Base-by-base conservation (phyloP, 2,888 invertebrate species). In the Hemithea aestivaria region DNA sequence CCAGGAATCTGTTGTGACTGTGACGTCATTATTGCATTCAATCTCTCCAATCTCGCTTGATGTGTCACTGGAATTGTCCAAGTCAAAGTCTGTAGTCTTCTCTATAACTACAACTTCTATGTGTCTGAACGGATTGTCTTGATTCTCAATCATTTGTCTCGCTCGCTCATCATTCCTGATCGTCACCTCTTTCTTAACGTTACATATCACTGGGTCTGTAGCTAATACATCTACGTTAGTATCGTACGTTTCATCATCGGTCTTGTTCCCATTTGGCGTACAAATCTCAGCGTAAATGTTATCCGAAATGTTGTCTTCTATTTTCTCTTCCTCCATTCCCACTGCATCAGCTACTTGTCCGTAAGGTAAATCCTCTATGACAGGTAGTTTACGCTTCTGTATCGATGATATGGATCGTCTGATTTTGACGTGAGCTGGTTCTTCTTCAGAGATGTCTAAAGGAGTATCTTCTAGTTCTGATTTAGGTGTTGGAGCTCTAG, bases 261-360 rank as follows among this genome's bases (percentile, higher is more conserved):
- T 73, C 59, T 79, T 84, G 40, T 71, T 69, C 1, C 64, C 71
- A 30, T 74, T 78, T 1, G 87, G 81, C 25, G 80, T 62, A 50
- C 91, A 92, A 40, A 92, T 92, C 72, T 92, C 92, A 31, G 92
- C 91, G 62, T 92, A 92, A 55, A 92, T 92, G 56, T 92, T 92
- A 58, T 92, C 92, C 20, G 82, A 83, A 47, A 75, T 76, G 2
- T 78, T 65, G 45, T 87, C 87, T 47, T 84, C 82, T 21, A 73
- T 53, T 35, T 66, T 77, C 59, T 90, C 87, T 51, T 80, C 79
- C 53, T 80, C 82, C 2, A 75, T 58, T 28, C 75, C 66, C 4
- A 92, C 87, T 6, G 92, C 92, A 49, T 92, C 92, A 5, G 91
- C 90, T 3, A 92, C 92, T 73, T 91, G 91, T 6, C 92, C 91